A percentile compares a stretch with the other conserved stretches of the same genome.
phyloP scores from a whole-genome alignment of 2,888 invertebrate genomes.

The Tillus elongatus region DNA sequence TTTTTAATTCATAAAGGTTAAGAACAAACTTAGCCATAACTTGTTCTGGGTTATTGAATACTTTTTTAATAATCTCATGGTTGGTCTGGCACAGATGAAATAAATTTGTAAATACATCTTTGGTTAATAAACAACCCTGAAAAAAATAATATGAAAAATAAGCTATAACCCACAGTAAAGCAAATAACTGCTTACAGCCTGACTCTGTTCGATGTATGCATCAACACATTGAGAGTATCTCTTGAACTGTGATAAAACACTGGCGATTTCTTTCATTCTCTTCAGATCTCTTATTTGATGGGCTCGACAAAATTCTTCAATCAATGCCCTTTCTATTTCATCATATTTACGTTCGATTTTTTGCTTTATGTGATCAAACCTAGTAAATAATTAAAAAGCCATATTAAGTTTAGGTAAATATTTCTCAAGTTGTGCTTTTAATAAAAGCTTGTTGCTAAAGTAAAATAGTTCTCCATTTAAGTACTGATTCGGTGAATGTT shows the following conservation, averaged over 20 bases:
- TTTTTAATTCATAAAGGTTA: constrained; percentile 86
- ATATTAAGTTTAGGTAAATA: too few species aligned
- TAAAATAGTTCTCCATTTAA: too few species aligned
- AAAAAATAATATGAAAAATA: constrained; percentile 23
- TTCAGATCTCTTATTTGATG: constrained; percentile 76
- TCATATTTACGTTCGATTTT: constrained; percentile 85
- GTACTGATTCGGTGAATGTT: too few species aligned
- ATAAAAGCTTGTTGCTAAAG: too few species aligned
- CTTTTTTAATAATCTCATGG: constrained; percentile 72
- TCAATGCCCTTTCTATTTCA: constrained; percentile 78
- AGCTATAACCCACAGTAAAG: not conserved
- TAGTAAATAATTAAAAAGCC: constrained; percentile 26
- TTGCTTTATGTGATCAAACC: constrained; percentile 72
- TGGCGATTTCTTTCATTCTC: constrained; percentile 89
- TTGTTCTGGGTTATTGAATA: constrained; percentile 91
- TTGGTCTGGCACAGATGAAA: constrained; percentile 83
- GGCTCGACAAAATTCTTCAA: constrained; percentile 88
- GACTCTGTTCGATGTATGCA: constrained; percentile 94
- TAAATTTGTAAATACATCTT: constrained; percentile 85
- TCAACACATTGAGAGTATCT: constrained; percentile 94
- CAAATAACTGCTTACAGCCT: constrained; percentile 56
- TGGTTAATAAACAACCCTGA: constrained; percentile 73
- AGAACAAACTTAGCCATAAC: constrained; percentile 97
- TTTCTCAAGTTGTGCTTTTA: too few species aligned
- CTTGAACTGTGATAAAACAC: constrained; percentile 89